A percentile compares a stretch with the other conserved stretches of the same genome.
Conservation (phyloP, 2,797 vertebrate genomes). For the Neostethus bicornis region DNA sequence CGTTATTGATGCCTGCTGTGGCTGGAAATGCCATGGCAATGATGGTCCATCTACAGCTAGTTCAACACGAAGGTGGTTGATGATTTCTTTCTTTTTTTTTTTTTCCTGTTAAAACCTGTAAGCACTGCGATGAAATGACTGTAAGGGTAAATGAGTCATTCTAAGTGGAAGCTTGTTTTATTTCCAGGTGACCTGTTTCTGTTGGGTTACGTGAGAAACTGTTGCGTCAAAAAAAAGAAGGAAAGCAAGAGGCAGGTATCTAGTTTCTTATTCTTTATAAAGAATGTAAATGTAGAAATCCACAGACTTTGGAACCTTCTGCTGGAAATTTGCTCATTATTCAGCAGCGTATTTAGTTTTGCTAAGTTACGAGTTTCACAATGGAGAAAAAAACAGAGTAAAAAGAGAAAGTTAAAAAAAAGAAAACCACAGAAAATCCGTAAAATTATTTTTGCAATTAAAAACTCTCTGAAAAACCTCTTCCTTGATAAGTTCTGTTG, state of each 20-base stretch:
- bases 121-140: background rate
- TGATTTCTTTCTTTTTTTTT: background rate
- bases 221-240: conserved; percentile 6
- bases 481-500: no score
- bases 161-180: conserved; percentile 1
- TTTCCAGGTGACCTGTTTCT: background rate
- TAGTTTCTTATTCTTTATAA: no score
- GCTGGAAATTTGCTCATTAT: no score
- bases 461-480: no score
- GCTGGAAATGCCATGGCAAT: background rate
- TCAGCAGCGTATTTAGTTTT: no score
- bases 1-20: conserved; percentile 7
- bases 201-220: background rate
- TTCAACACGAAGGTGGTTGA: background rate
- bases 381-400: no score
- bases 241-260: background rate
- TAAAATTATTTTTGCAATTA: no score
- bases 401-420: no score
- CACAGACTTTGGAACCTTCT: no score
- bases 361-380: no score
- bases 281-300: no score
- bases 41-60: background rate
- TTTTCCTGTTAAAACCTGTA: conserved; percentile 1
- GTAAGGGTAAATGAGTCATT: background rate
- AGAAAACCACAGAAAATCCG: no score